Evolutionary conservation across 2,888 invertebrate genomes (phyloP), one percentile per base, ranked within the genome.

Genomic region (Tenthredo mesomela): DNA sequence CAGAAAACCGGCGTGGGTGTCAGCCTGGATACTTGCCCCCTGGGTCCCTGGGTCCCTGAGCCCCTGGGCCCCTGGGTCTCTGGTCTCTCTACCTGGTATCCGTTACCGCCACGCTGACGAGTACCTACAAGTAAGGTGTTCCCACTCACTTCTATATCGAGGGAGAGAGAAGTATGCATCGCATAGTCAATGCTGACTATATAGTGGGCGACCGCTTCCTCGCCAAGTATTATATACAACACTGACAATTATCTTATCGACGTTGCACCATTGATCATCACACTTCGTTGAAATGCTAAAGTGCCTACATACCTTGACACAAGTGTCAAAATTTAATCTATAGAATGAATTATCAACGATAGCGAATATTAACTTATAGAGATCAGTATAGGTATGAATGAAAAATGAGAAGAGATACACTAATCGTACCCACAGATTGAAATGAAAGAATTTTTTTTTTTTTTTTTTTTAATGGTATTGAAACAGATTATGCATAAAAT

Each of bases 1-100:
- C 91, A 91, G 91, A 91, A 91, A 91, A 86, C 85, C 89, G 85
- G 89, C 90, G 91, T 91, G 91, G 91, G 91, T 89, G 91, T 90
- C 88, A 89, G 90, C 91, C 90, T 91, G 90, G 91, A 91, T 91
- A 91, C 90, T 90, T 75, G 47, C 50, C 71, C 82, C 80, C 84
- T 78, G 75, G 61, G 80, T 84, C 84, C 71, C 43, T 50, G 78
- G 50, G 50, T 77, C 50, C 54, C 29, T 43, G 47, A 12, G 47
- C 15, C 82, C 80, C 84, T 77, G 75, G 61, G 58, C 84, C 84
- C 61, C 54, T 50, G 77, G 50, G 18, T 75, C 47, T 29, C 47
- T 43, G 80, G 80, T 77, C 50, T 50, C n/a, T 77, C 61, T 61
- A 40, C 61, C 80, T 80, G 43, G 58, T 80, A 33, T n/a, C 77